Conservation (phyloP, 2,113 vertebrate genomes). For the Spilogale gracilis region DNA sequence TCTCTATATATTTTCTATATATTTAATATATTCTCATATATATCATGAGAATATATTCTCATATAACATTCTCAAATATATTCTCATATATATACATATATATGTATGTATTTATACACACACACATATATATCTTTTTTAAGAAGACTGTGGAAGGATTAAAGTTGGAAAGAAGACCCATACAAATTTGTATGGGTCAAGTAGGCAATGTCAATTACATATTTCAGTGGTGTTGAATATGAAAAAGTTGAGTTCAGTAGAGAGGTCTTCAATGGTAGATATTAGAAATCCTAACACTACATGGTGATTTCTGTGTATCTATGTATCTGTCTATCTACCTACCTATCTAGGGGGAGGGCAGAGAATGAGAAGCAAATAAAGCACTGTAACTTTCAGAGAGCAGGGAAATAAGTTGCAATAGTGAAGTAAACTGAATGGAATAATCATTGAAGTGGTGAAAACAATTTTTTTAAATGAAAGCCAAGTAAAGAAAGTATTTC, state of each 20-base stretch:
- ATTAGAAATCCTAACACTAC: neutral
- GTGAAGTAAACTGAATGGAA: neutral
- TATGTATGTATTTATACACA: neutral
- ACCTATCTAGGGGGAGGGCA: neutral
- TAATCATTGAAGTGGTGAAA: neutral
- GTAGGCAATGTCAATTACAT: neutral
- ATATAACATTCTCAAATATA: no score
- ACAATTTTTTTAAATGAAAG: neutral
- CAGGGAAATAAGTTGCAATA: neutral
- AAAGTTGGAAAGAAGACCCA: neutral
- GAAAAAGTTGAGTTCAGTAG: neutral
- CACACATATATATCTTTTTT: neutral
- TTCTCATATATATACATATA: neutral
- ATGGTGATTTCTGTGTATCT: neutral
- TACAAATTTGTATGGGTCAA: neutral
- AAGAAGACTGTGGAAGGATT: neutral
- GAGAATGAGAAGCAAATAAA: neutral
- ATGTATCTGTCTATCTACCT: neutral
- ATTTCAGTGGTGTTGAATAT: neutral
- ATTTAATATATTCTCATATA: neutral
- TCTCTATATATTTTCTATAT: no score
- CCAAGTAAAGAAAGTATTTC: neutral
- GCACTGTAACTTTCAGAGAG: neutral
- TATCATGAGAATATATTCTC: no score
- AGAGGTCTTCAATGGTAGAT: neutral